phyloP scores from a whole-genome alignment of 2,797 vertebrate genomes.

The Tiaroga cobitis region DNA sequence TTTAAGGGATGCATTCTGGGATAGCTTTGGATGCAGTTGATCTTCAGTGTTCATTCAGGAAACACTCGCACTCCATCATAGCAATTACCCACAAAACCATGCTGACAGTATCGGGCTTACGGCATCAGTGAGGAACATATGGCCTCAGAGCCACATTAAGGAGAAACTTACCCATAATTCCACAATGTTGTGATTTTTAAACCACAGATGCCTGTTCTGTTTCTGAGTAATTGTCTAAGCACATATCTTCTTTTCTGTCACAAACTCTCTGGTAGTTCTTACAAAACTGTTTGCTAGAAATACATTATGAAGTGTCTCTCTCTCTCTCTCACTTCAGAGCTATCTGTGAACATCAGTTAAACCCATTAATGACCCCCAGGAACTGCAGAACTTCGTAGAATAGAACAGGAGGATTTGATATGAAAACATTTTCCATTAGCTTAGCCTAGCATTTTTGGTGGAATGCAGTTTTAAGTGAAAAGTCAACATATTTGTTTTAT shows the following conservation, averaged over 20 bases:
- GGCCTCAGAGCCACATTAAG: constrained; percentile 6
- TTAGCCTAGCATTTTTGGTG: neutral
- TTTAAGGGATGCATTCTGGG: constrained; percentile 4
- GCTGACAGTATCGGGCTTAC: neutral
- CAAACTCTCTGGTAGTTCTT: neutral
- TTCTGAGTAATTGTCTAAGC: constrained; percentile 3
- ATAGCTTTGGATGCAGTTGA: neutral
- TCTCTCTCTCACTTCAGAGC: neutral
- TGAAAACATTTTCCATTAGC: neutral
- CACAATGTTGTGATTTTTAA: constrained; percentile 13
- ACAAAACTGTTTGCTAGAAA: neutral
- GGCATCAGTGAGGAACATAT: neutral
- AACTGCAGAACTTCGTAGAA: neutral
- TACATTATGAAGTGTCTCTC: neutral
- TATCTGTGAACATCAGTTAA: constrained; percentile 5
- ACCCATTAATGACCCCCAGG: neutral
- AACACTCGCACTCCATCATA: neutral
- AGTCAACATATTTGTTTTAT: neutral
- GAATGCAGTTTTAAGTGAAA: neutral
- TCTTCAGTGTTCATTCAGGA: neutral
- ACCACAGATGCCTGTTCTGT: constrained; percentile 1
- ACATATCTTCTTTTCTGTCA: constrained; percentile 13
- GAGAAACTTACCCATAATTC: constrained; percentile 10
- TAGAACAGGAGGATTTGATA: neutral
- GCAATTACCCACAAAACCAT: constrained; percentile 3